These are phyloP conservation scores for Epicampocera succincta DNA, from an alignment of 2,888 invertebrate species.

Conservation along the genomic window DNA sequence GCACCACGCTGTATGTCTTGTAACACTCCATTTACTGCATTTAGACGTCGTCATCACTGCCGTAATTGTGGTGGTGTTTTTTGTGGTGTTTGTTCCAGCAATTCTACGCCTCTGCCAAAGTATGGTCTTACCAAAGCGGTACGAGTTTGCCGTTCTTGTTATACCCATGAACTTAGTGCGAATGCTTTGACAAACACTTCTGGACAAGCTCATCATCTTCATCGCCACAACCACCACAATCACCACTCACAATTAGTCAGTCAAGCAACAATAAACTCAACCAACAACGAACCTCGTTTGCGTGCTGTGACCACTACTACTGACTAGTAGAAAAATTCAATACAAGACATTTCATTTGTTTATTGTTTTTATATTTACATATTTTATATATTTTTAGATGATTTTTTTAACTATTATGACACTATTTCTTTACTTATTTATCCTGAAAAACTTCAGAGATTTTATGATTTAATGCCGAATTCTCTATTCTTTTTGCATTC, in stretches of 20 bases:
- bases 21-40: conserved; percentile 94
- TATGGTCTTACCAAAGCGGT: conserved; percentile 96
- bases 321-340: conserved; percentile 63
- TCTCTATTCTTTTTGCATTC: not conserved
- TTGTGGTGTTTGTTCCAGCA: conserved; percentile 96
- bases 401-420: conserved; percentile 7
- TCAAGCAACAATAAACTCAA: conserved; percentile 53
- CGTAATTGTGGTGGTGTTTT: conserved; percentile 97
- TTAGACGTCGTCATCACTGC: conserved; percentile 97
- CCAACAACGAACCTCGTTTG: conserved; percentile 66
- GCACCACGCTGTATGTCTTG: conserved; percentile 97
- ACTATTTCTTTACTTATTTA: not conserved
- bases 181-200: conserved; percentile 34
- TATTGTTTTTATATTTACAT: conserved; percentile 15
- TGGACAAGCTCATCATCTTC: conserved; percentile 30
- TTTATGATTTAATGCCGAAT: too few species aligned
- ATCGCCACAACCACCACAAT: conserved; percentile 44
- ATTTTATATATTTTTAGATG: too few species aligned
- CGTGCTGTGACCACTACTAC: conserved; percentile 66
- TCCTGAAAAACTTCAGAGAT: too few species aligned
- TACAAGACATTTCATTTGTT: conserved; percentile 21
- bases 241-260: conserved; percentile 61
- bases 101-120: conserved; percentile 95
- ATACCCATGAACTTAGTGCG: conserved; percentile 75
- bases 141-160: conserved; percentile 88